Evolutionary conservation across 2,888 invertebrate genomes (phyloP).

Genomic region (Ryuthela nishihirai): DNA sequence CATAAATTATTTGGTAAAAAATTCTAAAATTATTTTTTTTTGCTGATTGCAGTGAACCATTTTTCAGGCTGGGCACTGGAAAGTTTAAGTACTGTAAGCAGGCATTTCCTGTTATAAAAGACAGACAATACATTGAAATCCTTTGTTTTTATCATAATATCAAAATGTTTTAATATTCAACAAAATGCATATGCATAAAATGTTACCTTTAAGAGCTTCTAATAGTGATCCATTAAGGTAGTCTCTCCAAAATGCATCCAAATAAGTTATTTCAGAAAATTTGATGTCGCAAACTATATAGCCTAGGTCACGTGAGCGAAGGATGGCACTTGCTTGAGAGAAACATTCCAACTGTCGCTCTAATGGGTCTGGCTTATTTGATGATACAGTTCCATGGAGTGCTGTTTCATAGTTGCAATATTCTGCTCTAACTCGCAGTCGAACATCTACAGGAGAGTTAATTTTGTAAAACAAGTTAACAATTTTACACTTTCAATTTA

Average conservation of each 20-base stretch:
- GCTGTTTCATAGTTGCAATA: conserved; percentile 46
- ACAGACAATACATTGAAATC: no score
- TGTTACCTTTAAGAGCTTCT: conserved; percentile 47
- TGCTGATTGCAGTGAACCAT: no score
- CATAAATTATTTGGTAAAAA: no score
- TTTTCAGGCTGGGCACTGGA: no score
- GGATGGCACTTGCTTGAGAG: conserved; percentile 47
- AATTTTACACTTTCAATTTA: no score
- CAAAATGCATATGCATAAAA: conserved; percentile 1
- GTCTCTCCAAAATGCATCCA: conserved; percentile 51
- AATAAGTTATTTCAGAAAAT: conserved; percentile 49
- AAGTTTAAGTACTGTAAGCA: no score
- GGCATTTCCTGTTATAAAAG: no score
- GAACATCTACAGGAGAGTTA: conserved; percentile 43
- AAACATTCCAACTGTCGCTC: conserved; percentile 48
- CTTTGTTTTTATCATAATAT: no score
- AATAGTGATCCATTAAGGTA: conserved; percentile 49
- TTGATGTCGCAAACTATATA: conserved; percentile 50
- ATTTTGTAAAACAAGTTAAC: neutral
- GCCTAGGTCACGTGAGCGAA: conserved; percentile 48
- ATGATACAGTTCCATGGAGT: conserved; percentile 46
- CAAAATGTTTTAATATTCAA: neutral
- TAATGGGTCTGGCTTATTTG: conserved; percentile 46
- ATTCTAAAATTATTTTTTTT: no score
- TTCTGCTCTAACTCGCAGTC: conserved; percentile 47